Evolutionary conservation across 1,140 invertebrate genomes (phyloP).

Genomic region (Calycopis cecrops): DNA sequence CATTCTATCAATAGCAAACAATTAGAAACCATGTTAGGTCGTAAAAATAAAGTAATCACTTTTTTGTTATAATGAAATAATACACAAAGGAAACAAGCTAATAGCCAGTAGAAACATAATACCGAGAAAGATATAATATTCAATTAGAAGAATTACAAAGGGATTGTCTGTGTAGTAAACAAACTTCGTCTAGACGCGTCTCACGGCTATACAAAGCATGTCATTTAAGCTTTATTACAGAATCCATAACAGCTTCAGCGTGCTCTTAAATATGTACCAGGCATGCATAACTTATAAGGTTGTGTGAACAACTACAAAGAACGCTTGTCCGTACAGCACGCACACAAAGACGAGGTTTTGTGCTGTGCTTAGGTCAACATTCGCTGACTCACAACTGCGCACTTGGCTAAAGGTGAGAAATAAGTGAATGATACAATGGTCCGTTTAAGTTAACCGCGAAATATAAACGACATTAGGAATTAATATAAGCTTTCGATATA

Average conservation of each 20-base stretch:
- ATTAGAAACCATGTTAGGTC: too few species aligned
- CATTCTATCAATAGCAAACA: too few species aligned
- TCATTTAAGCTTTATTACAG: conserved; percentile 23
- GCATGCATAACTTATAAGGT: conserved; percentile 35
- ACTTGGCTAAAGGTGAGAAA: conserved; percentile 28
- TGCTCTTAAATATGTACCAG: conserved; percentile 30
- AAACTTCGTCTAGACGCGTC: conserved; percentile 18
- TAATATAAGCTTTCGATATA: too few species aligned
- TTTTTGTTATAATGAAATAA: too few species aligned
- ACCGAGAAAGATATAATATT: too few species aligned
- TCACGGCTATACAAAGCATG: conserved; percentile 8
- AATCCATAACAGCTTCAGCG: conserved; percentile 25
- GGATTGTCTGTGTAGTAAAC: too few species aligned
- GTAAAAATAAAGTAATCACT: too few species aligned
- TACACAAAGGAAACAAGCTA: too few species aligned
- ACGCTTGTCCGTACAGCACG: conserved; percentile 24
- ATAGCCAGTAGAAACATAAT: too few species aligned
- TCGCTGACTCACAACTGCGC: conserved; percentile 30
- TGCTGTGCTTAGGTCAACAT: conserved; percentile 33
- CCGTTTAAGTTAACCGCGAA: too few species aligned
- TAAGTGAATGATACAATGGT: not conserved
- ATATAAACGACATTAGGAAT: too few species aligned
- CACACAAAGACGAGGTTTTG: conserved; percentile 28
- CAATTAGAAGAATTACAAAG: too few species aligned
- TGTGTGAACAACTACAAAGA: conserved; percentile 29